Conservation (phyloP, 2,888 invertebrate genomes). For the Netelia virgata region DNA sequence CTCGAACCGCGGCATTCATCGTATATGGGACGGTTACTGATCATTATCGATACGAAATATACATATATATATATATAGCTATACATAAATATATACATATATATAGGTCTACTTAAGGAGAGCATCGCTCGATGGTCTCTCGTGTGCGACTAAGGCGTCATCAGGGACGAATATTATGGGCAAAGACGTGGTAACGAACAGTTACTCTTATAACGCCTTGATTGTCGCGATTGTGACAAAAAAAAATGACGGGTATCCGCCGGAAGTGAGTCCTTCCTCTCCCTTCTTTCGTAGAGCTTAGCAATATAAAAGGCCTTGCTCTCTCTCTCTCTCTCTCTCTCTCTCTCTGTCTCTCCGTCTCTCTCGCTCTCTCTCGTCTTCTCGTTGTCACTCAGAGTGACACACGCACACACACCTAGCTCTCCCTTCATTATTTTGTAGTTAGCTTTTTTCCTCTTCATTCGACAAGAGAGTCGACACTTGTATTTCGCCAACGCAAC, state of each 20-base stretch:
- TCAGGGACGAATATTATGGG: conserved; percentile 24
- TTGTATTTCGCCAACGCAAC: conserved; percentile 22
- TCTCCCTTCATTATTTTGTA: conserved; percentile 80
- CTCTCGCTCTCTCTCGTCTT: conserved; percentile 39
- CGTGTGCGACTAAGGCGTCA: conserved; percentile 36
- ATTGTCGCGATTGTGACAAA: conserved; percentile 84
- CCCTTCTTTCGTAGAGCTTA: conserved; percentile 30
- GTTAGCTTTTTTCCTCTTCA: conserved; percentile 76
- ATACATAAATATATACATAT: conserved; percentile 5
- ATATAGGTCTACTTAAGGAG: conserved; percentile 29
- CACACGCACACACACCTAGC: conserved; percentile 14
- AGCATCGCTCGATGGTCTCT: conserved; percentile 29
- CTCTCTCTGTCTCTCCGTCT: conserved; percentile 28
- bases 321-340: conserved; percentile 23
- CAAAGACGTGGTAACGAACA: conserved; percentile 50
- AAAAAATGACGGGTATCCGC: conserved; percentile 84
- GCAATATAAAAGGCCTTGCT: conserved; percentile 22
- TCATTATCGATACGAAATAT: conserved; percentile 82
- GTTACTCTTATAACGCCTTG: conserved; percentile 79
- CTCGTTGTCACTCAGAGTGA: conserved; percentile 51
- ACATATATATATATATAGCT: conserved; percentile 14
- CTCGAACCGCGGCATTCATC: conserved; percentile 67
- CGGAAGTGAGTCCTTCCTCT: conserved; percentile 79
- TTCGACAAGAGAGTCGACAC: conserved; percentile 58
- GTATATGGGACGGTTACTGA: conserved; percentile 80